Conservation (phyloP, 2,113 vertebrate species). For the Phrynosoma blainvillii region DNA sequence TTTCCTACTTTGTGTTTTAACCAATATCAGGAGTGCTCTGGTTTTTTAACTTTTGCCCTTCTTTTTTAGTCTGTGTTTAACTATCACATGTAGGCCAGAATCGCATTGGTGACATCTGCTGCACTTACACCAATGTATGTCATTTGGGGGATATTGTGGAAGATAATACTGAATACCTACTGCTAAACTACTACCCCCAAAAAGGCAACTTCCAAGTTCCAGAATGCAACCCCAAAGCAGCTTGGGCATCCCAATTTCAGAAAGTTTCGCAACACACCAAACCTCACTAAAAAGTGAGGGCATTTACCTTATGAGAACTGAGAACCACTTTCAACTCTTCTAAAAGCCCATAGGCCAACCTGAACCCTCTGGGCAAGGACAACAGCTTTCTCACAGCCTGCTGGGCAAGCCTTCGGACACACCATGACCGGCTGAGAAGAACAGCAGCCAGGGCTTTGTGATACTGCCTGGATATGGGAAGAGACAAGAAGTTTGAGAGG, state of each 20-base stretch:
- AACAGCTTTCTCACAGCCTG: slow-evolving; percentile 89
- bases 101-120: too few relatives aligned
- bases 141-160: too few relatives aligned
- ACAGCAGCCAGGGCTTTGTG: slow-evolving; percentile 82
- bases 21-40: too few relatives aligned
- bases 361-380: slow-evolving; percentile 85
- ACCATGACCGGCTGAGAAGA: slow-evolving; percentile 88
- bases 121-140: too few relatives aligned
- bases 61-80: too few relatives aligned
- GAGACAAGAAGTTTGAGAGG: background rate
- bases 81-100: too few relatives aligned
- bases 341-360: slow-evolving; percentile 87
- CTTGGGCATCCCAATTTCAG: background rate
- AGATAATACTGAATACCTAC: too few relatives aligned
- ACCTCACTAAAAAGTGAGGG: background rate
- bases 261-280: background rate
- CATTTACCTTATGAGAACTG: slow-evolving; percentile 88
- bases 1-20: too few relatives aligned
- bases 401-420: slow-evolving; percentile 88
- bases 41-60: too few relatives aligned
- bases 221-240: too few relatives aligned
- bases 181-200: too few relatives aligned
- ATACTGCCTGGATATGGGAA: slow-evolving; percentile 83
- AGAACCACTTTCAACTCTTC: slow-evolving; percentile 87
- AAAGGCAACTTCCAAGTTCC: too few relatives aligned